A percentile compares a stretch with the other conserved stretches of the same genome.
Evolutionary conservation across 1,140 invertebrate genomes (phyloP).

Genomic region (Triops cancriformis): DNA sequence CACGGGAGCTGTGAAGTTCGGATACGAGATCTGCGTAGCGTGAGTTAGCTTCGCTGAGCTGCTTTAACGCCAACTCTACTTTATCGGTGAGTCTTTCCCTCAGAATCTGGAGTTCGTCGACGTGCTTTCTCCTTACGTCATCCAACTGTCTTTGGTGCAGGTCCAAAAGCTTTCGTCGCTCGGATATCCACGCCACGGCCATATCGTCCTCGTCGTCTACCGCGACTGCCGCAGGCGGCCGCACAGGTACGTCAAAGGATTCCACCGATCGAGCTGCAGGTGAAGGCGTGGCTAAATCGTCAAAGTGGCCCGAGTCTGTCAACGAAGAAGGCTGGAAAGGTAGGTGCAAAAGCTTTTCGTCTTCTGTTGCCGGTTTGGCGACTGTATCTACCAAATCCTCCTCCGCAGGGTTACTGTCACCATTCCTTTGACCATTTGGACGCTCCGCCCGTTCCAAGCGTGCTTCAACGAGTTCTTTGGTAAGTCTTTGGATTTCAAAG

Average conservation of each 20-base stretch:
- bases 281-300: constrained; percentile 58
- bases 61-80: constrained; percentile 61
- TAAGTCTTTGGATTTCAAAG: constrained; percentile 65
- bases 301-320: constrained; percentile 75
- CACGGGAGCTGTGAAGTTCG: constrained; percentile 29
- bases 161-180: constrained; percentile 24
- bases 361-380: neutral
- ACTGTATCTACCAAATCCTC: neutral
- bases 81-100: constrained; percentile 65
- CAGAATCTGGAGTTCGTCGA: constrained; percentile 34
- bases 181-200: constrained; percentile 15
- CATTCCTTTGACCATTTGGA: neutral
- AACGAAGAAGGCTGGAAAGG: constrained; percentile 45
- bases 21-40: constrained; percentile 41
- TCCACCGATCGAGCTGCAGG: constrained; percentile 16
- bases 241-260: constrained; percentile 21
- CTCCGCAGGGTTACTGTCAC: neutral
- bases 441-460: constrained; percentile 41
- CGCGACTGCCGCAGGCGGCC: constrained; percentile 17
- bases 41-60: constrained; percentile 65
- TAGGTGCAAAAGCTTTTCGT: neutral
- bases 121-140: constrained; percentile 31
- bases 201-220: constrained; percentile 26
- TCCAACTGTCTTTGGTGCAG: constrained; percentile 28
- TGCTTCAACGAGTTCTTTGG: constrained; percentile 70